Evolutionary conservation across 1,140 invertebrate genomes (phyloP), one percentile per base, ranked within the genome.

Genomic region (Atta texana): DNA sequence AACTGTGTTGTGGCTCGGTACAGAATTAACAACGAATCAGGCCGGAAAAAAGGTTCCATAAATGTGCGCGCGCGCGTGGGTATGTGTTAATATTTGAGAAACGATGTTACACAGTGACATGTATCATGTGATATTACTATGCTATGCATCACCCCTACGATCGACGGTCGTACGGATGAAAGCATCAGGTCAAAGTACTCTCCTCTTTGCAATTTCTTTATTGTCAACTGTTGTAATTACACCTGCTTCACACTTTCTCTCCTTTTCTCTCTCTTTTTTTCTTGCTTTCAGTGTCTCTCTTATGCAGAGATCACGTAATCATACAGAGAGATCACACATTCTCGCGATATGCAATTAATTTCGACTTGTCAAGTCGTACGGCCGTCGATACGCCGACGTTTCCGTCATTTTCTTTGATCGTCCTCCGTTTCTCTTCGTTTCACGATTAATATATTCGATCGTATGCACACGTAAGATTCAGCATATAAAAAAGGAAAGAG

Each of bases 21-120:
- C 87, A 80, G 68, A 88, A 84, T 91, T 86, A 91, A 81, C 57
- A 90, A 53, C 59, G 77, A 91, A 91, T 87, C 89, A 90, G 87
- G 87, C 89, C 82, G 72, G 63, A 88, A 85, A 85, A 86, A 89
- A 88, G 86, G 75, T 86, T 86, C 82, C 71, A 87, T 84, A 64
- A 88, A 86, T 90, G 89, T 86, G 88, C 86, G 76, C 86, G 72
- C 86, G 53, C 7, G 49, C 57, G 8, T 61, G 1, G 28, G 21
- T 59, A n/a, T 81, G 69, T 90, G 39, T 88, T 61, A 84, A 78
- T 86, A 69, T 74, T 78, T 44, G 24, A 84, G 28, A 82, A 24
- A 84, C 55, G 31, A 64, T 69, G 71, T 85, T 87, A 87, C 87
- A 76, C 88, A 87, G 84, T 76, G 51, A 74, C 69, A 78, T 74